Base-by-base conservation (phyloP, 2,113 vertebrate genomes). In the Trinectes maculatus region DNA sequence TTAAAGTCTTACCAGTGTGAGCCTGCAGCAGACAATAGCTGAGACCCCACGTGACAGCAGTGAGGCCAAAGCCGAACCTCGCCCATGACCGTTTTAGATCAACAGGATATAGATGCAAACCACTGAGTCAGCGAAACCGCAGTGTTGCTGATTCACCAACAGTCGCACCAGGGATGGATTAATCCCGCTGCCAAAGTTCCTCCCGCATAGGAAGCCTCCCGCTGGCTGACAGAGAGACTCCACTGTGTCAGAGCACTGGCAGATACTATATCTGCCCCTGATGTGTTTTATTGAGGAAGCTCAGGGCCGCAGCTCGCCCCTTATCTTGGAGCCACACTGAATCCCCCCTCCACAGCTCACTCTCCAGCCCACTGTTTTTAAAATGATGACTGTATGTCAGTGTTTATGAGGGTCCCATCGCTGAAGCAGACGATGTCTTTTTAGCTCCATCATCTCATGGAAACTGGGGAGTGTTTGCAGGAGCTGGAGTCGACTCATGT, bases 261-360 rank as follows among this genome's bases (percentile, higher is more conserved):
- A 82, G 72, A 85, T 89, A 85, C 18, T 33, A 10, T 1, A 31
- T 86, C 74, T 74, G 67, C 43, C 53, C 69, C 21, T 19, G 33
- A 71, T 64, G 76, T 59, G 47, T 76, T 81, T 71, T 74, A 83
- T 64, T 80, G 62, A 89, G 91, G 90, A 91, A 91, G 67, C 70
- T 49, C 16, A 15, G 71, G 18, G 49, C 64, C 46, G 70, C 33
- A 54, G 75, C 42, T 77, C 13, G 53, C 12, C 56, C 47, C 84
- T 91, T 91, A 91, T 91, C 90, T 86, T 8, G 12, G 56, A 53
- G 51, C 2, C 55, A 56, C 86, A 87, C 63, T 72, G 77, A 63
- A 61, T 62, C 64, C 81, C 78, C 73, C 49, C 22, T 47, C 40
- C n/a, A 18, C n/a, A 53, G 39, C 24, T 60, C 57, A 39, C 8